These are phyloP conservation scores for Xenus cinereus DNA, from an alignment of 2,113 vertebrate species.

Conservation along the genomic window DNA sequence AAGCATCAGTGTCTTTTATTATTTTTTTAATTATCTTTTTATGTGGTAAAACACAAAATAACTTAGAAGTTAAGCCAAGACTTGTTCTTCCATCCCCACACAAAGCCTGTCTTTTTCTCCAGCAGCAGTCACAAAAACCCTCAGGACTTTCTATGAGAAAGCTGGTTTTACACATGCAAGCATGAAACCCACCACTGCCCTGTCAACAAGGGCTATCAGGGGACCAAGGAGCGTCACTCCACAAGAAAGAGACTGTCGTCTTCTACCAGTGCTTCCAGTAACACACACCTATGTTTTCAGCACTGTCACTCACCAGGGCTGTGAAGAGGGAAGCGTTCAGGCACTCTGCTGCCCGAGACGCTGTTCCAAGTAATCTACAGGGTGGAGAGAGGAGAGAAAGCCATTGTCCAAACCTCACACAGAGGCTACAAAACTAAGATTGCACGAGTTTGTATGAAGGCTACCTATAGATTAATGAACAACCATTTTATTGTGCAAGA, in stretches of 20 bases:
- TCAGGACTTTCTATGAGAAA: not conserved
- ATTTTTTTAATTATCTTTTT: not conserved
- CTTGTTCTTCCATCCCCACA: not conserved
- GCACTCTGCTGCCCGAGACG: not conserved
- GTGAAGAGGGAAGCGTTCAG: accelerated
- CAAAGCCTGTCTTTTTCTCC: not conserved
- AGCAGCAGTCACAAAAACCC: not conserved
- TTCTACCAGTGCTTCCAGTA: not conserved
- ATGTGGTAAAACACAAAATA: not conserved
- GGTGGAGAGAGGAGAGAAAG: not conserved
- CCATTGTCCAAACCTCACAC: no score
- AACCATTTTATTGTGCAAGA: not conserved
- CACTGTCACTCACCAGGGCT: not conserved
- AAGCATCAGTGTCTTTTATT: not conserved
- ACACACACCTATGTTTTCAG: accelerated
- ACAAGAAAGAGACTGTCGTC: not conserved
- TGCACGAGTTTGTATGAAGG: accelerated
- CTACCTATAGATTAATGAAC: not conserved
- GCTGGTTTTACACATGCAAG: not conserved
- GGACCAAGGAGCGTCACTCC: not conserved
- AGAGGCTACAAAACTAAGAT: not conserved
- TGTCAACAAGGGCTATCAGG: not conserved
- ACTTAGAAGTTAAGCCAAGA: not conserved
- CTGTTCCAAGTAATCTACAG: not conserved
- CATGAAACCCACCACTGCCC: not conserved